Evolutionary conservation across 1,140 invertebrate species (phyloP).

Genomic region (Eubasilissa regina): DNA sequence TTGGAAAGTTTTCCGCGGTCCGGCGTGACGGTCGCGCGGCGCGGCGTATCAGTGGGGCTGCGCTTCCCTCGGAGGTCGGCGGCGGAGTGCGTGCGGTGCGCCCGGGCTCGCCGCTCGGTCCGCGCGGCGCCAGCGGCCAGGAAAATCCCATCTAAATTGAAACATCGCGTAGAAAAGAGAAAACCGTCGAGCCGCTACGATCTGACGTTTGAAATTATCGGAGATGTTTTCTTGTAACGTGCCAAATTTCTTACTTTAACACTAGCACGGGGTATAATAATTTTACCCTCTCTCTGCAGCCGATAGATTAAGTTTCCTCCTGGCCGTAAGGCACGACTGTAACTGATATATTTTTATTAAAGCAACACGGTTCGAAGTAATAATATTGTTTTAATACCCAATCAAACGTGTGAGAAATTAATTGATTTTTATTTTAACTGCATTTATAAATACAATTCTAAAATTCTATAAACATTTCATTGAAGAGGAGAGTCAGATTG

Average conservation of each 20-base stretch:
- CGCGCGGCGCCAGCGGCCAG: not conserved
- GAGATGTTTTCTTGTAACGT: not conserved
- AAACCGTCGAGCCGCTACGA: not conserved
- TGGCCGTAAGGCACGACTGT: slow-evolving; percentile 29
- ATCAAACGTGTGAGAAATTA: not conserved
- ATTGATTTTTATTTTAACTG: no score
- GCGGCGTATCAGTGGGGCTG: slow-evolving; percentile 30
- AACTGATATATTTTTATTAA: slow-evolving; percentile 14
- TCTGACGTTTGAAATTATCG: not conserved
- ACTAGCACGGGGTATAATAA: not conserved
- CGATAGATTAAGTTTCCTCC: slow-evolving; percentile 37
- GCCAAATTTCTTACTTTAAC: not conserved
- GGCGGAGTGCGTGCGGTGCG: slow-evolving; percentile 23
- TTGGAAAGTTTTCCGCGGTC: slow-evolving; percentile 42
- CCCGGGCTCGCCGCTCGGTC: slow-evolving; percentile 29
- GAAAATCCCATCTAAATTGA: not conserved
- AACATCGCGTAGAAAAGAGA: not conserved
- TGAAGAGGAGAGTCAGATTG: no score
- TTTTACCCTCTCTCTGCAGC: slow-evolving; percentile 29
- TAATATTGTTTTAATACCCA: not conserved
- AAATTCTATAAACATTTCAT: no score
- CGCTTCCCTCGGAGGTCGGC: slow-evolving; percentile 40
- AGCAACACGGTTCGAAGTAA: not conserved
- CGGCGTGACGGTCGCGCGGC: slow-evolving; percentile 15
- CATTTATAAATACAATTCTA: no score